phyloP scores from a whole-genome alignment of 2,888 invertebrate species.

The Drosophila rellima region DNA sequence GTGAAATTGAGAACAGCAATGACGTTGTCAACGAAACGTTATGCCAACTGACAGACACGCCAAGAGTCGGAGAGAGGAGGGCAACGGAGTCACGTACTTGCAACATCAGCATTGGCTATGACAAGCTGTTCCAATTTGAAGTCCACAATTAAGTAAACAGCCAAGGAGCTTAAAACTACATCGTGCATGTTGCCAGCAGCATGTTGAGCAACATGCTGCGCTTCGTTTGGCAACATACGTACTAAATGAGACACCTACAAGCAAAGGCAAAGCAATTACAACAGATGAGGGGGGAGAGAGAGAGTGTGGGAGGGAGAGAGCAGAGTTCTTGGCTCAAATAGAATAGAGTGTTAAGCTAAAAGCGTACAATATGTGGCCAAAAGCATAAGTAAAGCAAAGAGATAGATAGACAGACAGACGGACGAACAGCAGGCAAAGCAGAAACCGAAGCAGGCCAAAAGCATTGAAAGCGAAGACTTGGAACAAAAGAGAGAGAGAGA shows the following conservation, averaged over 20 bases:
- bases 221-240: slow-evolving; percentile 47
- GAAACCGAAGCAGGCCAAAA: slow-evolving; percentile 59
- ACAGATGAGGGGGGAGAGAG: background rate
- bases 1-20: slow-evolving; percentile 81
- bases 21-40: slow-evolving; percentile 77
- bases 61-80: slow-evolving; percentile 30
- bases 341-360: slow-evolving; percentile 51
- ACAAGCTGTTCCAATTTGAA: slow-evolving; percentile 26
- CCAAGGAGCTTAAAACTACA: slow-evolving; percentile 5
- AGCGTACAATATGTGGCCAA: slow-evolving; percentile 61
- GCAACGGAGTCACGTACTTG: slow-evolving; percentile 45
- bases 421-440: slow-evolving; percentile 39
- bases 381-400: slow-evolving; percentile 45
- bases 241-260: slow-evolving; percentile 58
- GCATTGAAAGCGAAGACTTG: slow-evolving; percentile 74
- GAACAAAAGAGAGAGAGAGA: slow-evolving; percentile 29
- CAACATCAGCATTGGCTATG: slow-evolving; percentile 13
- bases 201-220: slow-evolving; percentile 59
- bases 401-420: slow-evolving; percentile 10
- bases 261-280: slow-evolving; percentile 52
- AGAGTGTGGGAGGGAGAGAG: slow-evolving; percentile 1
- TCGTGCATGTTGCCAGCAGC: slow-evolving; percentile 24
- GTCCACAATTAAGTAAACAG: slow-evolving; percentile 22
- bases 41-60: slow-evolving; percentile 58
- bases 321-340: slow-evolving; percentile 26